Conservation (phyloP, 2,888 invertebrate species). For the Plagodis dolabraria region DNA sequence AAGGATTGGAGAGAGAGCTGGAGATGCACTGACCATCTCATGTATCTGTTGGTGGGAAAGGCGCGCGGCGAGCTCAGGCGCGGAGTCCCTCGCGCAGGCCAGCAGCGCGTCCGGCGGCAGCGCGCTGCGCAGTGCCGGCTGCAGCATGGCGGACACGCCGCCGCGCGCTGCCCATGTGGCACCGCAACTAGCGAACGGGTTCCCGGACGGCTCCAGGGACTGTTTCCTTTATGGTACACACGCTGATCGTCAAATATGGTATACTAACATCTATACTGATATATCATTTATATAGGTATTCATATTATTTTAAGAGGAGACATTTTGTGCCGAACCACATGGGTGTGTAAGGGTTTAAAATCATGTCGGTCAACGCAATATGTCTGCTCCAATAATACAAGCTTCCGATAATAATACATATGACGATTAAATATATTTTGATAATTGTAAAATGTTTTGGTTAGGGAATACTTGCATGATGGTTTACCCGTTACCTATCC, state of each 20-base stretch:
- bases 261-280: conserved; percentile 24
- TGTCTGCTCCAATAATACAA: too few species aligned
- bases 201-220: conserved; percentile 83
- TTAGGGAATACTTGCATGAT: too few species aligned
- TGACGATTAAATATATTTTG: too few species aligned
- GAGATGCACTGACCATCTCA: conserved; percentile 88
- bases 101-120: conserved; percentile 92
- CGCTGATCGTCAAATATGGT: conserved; percentile 62
- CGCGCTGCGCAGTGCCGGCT: conserved; percentile 82
- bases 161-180: conserved; percentile 71
- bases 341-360: too few species aligned
- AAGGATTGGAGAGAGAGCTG: neutral
- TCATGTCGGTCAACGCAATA: too few species aligned
- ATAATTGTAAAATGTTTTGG: too few species aligned
- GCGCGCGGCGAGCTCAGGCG: conserved; percentile 91
- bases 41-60: conserved; percentile 91
- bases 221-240: conserved; percentile 83
- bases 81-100: conserved; percentile 94
- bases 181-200: conserved; percentile 86
- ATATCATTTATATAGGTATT: neutral
- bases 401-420: too few species aligned
- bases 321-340: neutral
- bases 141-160: conserved; percentile 78
- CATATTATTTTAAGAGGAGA: neutral
- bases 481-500: too few species aligned